Conservation (phyloP, 2,888 invertebrate species). For the Stenolophus ochropezus region DNA sequence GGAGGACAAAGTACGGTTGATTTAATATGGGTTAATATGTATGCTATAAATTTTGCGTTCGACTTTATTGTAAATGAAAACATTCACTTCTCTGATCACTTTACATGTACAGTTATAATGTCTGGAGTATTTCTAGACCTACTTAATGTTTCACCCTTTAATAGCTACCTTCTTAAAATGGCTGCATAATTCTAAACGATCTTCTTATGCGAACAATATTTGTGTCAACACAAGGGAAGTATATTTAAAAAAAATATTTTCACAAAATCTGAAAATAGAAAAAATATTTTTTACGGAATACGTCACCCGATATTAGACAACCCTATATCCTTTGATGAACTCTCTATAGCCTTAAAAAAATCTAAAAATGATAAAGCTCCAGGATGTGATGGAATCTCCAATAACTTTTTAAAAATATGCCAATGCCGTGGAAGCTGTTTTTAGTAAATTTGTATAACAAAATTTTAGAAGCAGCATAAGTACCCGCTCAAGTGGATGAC, state of each 20-base stretch:
- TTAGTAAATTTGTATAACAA: neutral
- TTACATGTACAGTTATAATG: neutral
- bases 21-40: neutral
- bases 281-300: neutral
- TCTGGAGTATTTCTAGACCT: neutral
- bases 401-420: slow-evolving; percentile 1
- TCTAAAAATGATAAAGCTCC: slow-evolving; percentile 1
- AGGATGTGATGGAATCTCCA: neutral
- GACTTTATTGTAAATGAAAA: neutral
- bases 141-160: neutral
- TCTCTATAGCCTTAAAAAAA: neutral
- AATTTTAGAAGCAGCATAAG: neutral
- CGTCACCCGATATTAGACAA: neutral
- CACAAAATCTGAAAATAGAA: neutral
- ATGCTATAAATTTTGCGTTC: neutral
- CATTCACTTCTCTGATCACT: neutral
- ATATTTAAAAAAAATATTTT: no score
- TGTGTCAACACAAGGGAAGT: neutral
- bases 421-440: neutral
- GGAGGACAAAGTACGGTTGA: neutral
- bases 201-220: no score
- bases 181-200: neutral
- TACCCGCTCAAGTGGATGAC: neutral
- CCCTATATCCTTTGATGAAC: neutral
- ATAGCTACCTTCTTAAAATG: neutral